Base-by-base conservation (phyloP, 1,140 invertebrate species). In the Drosophila tsacasi region DNA sequence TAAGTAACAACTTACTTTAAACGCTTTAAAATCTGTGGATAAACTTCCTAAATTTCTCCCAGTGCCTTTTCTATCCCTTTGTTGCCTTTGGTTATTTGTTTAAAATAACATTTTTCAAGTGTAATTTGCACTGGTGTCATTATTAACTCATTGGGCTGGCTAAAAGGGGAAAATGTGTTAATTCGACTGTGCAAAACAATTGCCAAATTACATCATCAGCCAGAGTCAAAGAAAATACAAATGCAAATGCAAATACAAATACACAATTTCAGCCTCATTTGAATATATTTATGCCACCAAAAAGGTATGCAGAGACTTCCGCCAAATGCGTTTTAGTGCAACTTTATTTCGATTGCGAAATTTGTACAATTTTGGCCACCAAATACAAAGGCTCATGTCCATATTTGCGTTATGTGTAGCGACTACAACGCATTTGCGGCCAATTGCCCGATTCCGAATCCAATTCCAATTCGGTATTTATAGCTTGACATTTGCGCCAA, bases 321-420 rank as follows among this genome's bases (percentile, higher is more conserved):
- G 71, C 72, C 72, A 63, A 86, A 81, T 86, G 83, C 83, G 83
- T 86, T 76, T 86, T 69, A 87, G 76, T 86, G 83, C 83, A 86
- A 87, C 79, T 86, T 83, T 83, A 86, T 79, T 86, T 87, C 83
- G 66, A 87, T 89, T 87, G 84, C 83, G 81, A 83, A 87, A 86
- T 54, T 64, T 74, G 65, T 71, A 82, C 82, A 86, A 86, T 79
- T 82, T 79, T 59, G 32, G 35, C 23, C 35, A 47, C 32, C 57
- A 52, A 63, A 42, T 62, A 64, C 58, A 83, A 64, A 55, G 60
- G 68, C 64, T 30, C 42, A 81, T 87, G 80, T 83, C 83, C 83
- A 87, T 87, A 87, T 87, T 89, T 87, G 83, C 77, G 66, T 83
- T 89, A 89, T 87, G 65, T 87, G 83, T 87, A 87, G 71, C 83